Base-by-base conservation (phyloP, 1,140 invertebrate genomes). In the Grapholita molesta region DNA sequence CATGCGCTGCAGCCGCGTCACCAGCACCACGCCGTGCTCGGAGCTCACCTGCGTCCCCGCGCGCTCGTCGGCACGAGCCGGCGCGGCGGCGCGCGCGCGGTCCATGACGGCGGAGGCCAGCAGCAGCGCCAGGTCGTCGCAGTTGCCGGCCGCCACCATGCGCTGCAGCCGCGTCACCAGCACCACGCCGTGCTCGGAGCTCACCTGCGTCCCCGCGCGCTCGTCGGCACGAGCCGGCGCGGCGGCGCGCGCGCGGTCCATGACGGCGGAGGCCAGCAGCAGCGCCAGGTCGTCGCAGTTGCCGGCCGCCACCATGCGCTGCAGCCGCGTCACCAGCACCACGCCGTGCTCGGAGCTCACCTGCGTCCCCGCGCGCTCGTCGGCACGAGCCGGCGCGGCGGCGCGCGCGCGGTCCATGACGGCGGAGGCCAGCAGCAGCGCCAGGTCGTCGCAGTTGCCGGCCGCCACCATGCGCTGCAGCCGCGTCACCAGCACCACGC, bases 1-100 rank as follows among this genome's bases (percentile, higher is more conserved):
- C 33, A 92, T 82, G 79, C 88, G 86, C 0, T 85, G 83, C 64
- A 92, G 77, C 67, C 91, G 82, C 74, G 84, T 85, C 79, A 86
- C 76, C 67, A 90, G 84, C 74, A 89, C 84, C 55, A 84, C 80
- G n/a, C 28, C 3, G n/a, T n/a, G n/a, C n/a, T n/a, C n/a, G n/a
- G n/a, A n/a, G n/a, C n/a, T n/a, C n/a, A n/a, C n/a, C n/a, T n/a
- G n/a, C n/a, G n/a, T n/a, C 84, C 83, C 12, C 85, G 81, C 75
- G 92, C 91, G 35, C 28, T 30, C 28, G 3, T 3, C 28, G 28
- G n/a, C n/a, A n/a, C n/a, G n/a, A n/a, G n/a, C n/a, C n/a, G n/a
- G n/a, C n/a, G n/a, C n/a, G n/a, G n/a, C 28, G 25, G 73, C 74
- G 5, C 86, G 71, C 25, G 74, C 76, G 1, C 86, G 71, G 52